These are phyloP conservation scores for Papilio dardanus DNA, from an alignment of 1,140 invertebrate genomes.

Conservation along the genomic window DNA sequence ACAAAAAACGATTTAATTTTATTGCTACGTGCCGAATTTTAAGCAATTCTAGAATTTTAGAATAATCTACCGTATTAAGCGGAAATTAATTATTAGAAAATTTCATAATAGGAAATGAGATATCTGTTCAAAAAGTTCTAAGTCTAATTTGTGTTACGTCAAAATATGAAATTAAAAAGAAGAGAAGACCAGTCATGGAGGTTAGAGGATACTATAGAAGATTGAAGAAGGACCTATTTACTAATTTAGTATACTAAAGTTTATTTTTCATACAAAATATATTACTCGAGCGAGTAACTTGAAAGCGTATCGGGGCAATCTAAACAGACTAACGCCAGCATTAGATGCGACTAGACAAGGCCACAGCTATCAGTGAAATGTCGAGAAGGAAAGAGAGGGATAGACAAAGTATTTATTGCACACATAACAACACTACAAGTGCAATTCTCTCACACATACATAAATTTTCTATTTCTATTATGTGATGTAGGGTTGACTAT, in stretches of 20 bases:
- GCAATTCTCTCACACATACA: slow-evolving; percentile 72
- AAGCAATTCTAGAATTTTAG: background rate
- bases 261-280: slow-evolving; percentile 23
- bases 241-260: background rate
- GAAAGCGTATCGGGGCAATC: slow-evolving; percentile 46
- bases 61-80: background rate
- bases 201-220: background rate
- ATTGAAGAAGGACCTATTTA: background rate
- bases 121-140: background rate
- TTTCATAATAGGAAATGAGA: background rate
- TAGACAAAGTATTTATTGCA: slow-evolving; percentile 79
- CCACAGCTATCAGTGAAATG: slow-evolving; percentile 82
- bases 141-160: no score
- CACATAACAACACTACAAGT: slow-evolving; percentile 75
- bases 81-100: background rate
- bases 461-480: slow-evolving; percentile 78
- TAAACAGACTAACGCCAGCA: slow-evolving; percentile 78
- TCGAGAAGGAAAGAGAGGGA: slow-evolving; percentile 79
- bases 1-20: slow-evolving; percentile 38
- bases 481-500: slow-evolving; percentile 69
- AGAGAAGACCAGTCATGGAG: background rate
- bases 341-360: slow-evolving; percentile 82
- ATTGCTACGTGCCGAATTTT: background rate
- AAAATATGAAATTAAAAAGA: background rate
- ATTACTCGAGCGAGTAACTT: slow-evolving; percentile 52